These are phyloP conservation scores for Nephrocerus scutellatus DNA, from an alignment of 2,888 invertebrate genomes.

Conservation along the genomic window DNA sequence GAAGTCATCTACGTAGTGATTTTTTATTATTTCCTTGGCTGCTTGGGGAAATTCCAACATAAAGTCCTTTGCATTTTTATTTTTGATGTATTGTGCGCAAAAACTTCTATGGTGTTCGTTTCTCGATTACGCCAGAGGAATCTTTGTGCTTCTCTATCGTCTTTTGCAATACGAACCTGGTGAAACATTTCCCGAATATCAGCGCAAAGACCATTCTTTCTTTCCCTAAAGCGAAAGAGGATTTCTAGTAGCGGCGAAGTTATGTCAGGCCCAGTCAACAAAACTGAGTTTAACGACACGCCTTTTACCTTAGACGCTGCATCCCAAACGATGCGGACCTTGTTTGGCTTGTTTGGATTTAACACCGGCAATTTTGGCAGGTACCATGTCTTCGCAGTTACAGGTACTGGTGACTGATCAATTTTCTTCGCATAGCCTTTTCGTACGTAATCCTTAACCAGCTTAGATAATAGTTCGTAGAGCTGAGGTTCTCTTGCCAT, in stretches of 20 bases:
- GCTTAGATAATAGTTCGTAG: constrained; percentile 1
- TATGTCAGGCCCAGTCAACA: constrained; percentile 30
- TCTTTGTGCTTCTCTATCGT: constrained; percentile 28
- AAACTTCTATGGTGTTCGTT: constrained; percentile 4
- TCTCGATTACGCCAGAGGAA: constrained; percentile 26
- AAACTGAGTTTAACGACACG: constrained; percentile 25
- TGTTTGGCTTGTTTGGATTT: constrained; percentile 26
- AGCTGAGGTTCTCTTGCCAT: constrained; percentile 11
- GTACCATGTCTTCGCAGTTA: constrained; percentile 22
- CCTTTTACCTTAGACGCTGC: constrained; percentile 27
- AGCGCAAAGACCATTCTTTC: constrained; percentile 25
- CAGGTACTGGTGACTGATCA: constrained; percentile 1
- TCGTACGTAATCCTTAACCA: constrained; percentile 7
- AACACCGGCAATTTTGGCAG: constrained; percentile 23
- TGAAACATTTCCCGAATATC: constrained; percentile 38
- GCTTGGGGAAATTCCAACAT: constrained; percentile 9
- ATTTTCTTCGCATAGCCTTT: constrained; percentile 8
- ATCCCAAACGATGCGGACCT: constrained; percentile 31
- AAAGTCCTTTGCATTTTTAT: constrained; percentile 10
- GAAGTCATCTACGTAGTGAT: constrained; percentile 17
- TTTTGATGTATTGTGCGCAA: too few species aligned
- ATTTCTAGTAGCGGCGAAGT: constrained; percentile 26
- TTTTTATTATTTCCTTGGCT: constrained; percentile 10
- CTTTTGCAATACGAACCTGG: constrained; percentile 26
- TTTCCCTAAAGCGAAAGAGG: constrained; percentile 29